phyloP scores from a whole-genome alignment of 1,140 invertebrate species.

The Drosophila ironensis region DNA sequence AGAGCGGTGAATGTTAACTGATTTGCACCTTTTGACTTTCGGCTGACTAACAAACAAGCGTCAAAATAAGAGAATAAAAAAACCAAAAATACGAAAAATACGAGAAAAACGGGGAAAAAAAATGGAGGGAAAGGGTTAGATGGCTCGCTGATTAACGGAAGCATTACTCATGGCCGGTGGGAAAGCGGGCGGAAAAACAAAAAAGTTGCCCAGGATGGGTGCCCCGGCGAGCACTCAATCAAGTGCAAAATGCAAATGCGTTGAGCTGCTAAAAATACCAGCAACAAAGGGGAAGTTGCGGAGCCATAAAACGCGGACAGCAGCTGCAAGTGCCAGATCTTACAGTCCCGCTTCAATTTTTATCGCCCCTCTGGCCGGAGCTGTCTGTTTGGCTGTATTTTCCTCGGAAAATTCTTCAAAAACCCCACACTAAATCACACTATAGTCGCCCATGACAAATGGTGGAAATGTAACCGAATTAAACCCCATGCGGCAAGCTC shows the following conservation, averaged over 20 bases:
- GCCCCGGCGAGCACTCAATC: slow-evolving; percentile 48
- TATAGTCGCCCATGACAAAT: no score
- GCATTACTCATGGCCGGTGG: slow-evolving; percentile 57
- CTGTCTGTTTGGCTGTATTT: background rate
- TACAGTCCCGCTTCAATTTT: slow-evolving; percentile 1
- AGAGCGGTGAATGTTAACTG: slow-evolving; percentile 52
- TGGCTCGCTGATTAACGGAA: slow-evolving; percentile 66
- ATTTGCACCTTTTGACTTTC: slow-evolving; percentile 72
- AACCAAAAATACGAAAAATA: no score
- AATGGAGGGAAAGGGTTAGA: background rate
- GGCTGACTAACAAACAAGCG: slow-evolving; percentile 13
- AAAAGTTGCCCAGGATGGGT: background rate
- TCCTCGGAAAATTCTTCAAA: no score
- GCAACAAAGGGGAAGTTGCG: slow-evolving; percentile 64
- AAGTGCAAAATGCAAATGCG: slow-evolving; percentile 75
- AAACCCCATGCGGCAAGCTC: no score
- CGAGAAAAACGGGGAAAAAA: background rate
- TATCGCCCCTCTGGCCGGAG: background rate
- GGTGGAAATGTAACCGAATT: no score
- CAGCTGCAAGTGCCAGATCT: slow-evolving; percentile 45
- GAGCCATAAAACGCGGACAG: slow-evolving; percentile 55
- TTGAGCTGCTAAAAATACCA: slow-evolving; percentile 68
- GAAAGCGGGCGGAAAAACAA: background rate
- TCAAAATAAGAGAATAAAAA: no score
- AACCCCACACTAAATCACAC: no score